phyloP scores from a whole-genome alignment of 2,888 invertebrate genomes.

The Drosophila cracens region DNA sequence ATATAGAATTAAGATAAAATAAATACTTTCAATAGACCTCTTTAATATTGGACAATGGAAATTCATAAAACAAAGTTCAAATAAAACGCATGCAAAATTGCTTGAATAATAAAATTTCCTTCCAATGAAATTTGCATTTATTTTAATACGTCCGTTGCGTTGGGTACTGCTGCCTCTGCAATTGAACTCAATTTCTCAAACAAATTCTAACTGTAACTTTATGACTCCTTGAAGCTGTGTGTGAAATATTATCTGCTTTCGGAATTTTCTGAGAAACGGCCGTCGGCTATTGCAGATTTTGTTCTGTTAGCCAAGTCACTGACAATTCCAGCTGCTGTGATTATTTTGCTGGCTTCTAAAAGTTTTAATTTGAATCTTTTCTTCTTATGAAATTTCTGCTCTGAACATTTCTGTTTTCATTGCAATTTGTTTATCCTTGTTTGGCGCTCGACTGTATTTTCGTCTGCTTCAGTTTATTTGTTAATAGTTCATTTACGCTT shows the following conservation, averaged over 20 bases:
- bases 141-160: not conserved
- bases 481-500: not conserved
- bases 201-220: not conserved
- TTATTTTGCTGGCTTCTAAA: not conserved
- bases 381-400: not conserved
- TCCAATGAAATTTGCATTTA: not conserved
- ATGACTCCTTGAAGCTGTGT: not conserved
- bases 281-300: not conserved
- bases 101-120: not conserved
- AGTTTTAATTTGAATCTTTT: not conserved
- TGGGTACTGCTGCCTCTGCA: not conserved
- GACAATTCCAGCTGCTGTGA: not conserved
- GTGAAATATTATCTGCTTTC: not conserved
- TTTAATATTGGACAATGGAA: not conserved
- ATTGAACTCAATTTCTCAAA: not conserved
- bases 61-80: not conserved
- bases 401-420: not conserved
- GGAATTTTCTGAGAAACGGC: not conserved
- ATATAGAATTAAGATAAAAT: not conserved
- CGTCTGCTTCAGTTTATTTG: not conserved
- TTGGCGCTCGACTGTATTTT: not conserved
- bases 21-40: not conserved
- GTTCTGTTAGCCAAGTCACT: not conserved
- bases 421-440: not conserved
- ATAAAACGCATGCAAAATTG: accelerated